Conservation (phyloP, 2,113 vertebrate species). For the Pavo muticus region DNA sequence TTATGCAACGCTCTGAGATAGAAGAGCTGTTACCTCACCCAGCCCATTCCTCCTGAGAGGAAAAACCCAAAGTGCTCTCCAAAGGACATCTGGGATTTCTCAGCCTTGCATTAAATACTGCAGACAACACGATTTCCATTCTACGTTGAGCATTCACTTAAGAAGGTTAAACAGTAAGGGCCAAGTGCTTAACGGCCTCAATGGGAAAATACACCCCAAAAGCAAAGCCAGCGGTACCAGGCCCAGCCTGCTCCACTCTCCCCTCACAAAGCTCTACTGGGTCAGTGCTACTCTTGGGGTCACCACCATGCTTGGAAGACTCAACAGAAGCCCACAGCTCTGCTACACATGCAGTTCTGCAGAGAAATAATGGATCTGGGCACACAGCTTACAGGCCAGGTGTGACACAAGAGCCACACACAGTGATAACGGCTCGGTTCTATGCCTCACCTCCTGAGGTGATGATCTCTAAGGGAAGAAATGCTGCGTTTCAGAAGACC, state of each 20-base stretch:
- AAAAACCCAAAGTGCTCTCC: background rate
- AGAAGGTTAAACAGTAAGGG: background rate
- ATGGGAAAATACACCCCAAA: background rate
- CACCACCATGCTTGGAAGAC: background rate
- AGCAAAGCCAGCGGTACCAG: background rate
- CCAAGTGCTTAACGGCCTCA: background rate
- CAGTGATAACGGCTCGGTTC: background rate
- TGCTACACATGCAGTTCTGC: background rate
- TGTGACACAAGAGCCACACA: background rate
- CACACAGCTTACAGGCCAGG: background rate
- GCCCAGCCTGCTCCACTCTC: background rate
- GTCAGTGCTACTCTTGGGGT: background rate
- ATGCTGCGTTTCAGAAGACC: background rate
- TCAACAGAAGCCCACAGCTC: background rate
- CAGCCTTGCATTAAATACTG: background rate
- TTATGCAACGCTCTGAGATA: conserved; percentile 1
- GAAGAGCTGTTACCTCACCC: conserved; percentile 19
- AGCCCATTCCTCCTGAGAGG: background rate
- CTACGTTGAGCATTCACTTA: background rate
- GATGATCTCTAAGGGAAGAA: background rate
- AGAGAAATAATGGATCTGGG: background rate
- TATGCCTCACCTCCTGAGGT: background rate
- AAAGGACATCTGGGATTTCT: background rate
- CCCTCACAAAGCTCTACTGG: background rate
- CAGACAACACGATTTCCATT: background rate